Evolutionary conservation across 2,888 invertebrate genomes (phyloP).

Genomic region (Lasioglossum morio): DNA sequence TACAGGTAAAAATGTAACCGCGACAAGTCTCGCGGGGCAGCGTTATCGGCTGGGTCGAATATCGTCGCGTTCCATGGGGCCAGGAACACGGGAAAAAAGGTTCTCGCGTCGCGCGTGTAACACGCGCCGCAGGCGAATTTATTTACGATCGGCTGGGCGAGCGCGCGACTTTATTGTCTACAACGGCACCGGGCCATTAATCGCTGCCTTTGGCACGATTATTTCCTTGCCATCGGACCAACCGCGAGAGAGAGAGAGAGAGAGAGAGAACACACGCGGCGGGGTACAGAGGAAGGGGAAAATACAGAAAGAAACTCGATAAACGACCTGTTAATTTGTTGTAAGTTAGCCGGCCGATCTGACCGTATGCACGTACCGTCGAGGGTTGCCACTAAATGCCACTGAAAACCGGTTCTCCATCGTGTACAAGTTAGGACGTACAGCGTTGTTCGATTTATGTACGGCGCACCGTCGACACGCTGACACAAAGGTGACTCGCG

Average conservation of each 20-base stretch:
- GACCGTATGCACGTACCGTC: slow-evolving; percentile 37
- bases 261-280: no score
- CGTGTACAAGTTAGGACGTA: slow-evolving; percentile 43
- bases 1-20: slow-evolving; percentile 15
- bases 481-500: slow-evolving; percentile 56
- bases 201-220: slow-evolving; percentile 40
- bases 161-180: slow-evolving; percentile 50
- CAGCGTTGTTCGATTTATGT: slow-evolving; percentile 60
- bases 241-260: not conserved
- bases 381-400: slow-evolving; percentile 62
- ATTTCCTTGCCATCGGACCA: slow-evolving; percentile 20
- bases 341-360: slow-evolving; percentile 62
- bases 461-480: slow-evolving; percentile 60
- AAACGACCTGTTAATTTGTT: slow-evolving; percentile 69
- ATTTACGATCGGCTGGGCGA: slow-evolving; percentile 41
- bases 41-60: slow-evolving; percentile 21
- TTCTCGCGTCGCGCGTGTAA: not conserved
- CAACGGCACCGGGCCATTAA: slow-evolving; percentile 48
- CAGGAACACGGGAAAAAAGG: slow-evolving; percentile 21
- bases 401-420: slow-evolving; percentile 62
- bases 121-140: slow-evolving; percentile 22
- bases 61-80: not conserved
- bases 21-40: slow-evolving; percentile 24
- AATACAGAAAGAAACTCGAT: slow-evolving; percentile 43
- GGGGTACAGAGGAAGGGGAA: not conserved